A percentile compares a stretch with the other conserved stretches of the same genome.
Evolutionary conservation across 2,797 vertebrate species (phyloP).

Genomic region (Platalea minor): DNA sequence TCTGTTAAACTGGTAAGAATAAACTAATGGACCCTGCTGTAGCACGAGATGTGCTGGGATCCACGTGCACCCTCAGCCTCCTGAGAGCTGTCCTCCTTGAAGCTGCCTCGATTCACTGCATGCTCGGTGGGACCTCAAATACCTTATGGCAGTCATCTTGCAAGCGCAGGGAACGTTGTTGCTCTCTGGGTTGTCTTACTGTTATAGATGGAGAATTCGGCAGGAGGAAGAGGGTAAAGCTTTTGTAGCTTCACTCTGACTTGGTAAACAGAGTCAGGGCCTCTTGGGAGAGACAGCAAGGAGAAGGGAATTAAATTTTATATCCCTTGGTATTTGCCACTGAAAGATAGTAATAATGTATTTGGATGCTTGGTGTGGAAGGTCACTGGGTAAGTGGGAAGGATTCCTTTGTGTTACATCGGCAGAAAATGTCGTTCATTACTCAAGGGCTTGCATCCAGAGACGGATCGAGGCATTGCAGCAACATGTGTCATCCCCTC

Average conservation of each 20-base stretch:
- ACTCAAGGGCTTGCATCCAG: neutral
- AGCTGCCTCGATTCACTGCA: neutral
- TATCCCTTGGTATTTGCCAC: neutral
- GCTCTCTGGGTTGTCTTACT: neutral
- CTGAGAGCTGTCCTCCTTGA: neutral
- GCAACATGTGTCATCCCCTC: neutral
- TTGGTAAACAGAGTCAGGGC: neutral
- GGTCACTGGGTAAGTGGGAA: neutral
- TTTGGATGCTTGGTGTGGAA: neutral
- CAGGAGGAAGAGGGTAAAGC: neutral
- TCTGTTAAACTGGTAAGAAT: neutral
- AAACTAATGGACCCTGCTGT: neutral
- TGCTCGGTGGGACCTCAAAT: neutral
- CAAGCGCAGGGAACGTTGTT: rapidly evolving
- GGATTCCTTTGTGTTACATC: neutral
- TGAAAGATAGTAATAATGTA: neutral
- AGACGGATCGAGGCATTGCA: neutral
- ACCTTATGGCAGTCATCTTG: neutral
- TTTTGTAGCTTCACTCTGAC: neutral
- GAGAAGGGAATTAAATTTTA: neutral
- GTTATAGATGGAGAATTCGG: neutral
- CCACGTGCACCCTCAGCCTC: neutral
- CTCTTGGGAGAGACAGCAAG: neutral
- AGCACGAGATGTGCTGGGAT: neutral
- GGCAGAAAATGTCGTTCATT: neutral